These are phyloP conservation scores for Nymphalis urticae DNA, from an alignment of 2,888 invertebrate genomes.

Conservation along the genomic window DNA sequence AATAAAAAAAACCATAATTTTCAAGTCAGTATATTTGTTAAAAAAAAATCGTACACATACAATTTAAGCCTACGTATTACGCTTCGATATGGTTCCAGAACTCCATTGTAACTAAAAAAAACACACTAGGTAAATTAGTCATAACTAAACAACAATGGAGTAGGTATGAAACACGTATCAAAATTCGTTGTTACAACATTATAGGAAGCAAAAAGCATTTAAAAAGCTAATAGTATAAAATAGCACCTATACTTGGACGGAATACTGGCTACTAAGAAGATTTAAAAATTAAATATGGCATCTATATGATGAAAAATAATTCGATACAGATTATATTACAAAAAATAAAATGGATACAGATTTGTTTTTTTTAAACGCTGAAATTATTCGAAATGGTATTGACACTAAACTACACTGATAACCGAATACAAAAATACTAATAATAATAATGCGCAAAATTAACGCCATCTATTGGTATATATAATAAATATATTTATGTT, in stretches of 20 bases:
- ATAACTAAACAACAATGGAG: conserved; percentile 61
- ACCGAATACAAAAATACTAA: no score
- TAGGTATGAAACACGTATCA: conserved; percentile 78
- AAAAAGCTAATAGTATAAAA: conserved; percentile 44
- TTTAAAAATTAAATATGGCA: conserved; percentile 67
- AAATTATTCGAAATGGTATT: no score
- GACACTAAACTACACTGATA: no score
- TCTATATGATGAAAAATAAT: conserved; percentile 47
- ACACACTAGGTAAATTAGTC: conserved; percentile 50
- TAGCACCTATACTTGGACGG: conserved; percentile 72
- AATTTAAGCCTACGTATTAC: conserved; percentile 35
- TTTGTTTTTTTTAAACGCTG: not conserved
- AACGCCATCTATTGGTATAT: no score
- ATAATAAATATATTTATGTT: conserved; percentile 15
- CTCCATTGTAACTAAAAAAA: conserved; percentile 71
- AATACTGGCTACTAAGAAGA: conserved; percentile 53
- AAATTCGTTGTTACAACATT: conserved; percentile 66
- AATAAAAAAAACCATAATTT: conserved; percentile 50
- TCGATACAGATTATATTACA: conserved; percentile 19
- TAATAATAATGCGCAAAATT: no score
- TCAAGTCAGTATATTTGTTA: conserved; percentile 79
- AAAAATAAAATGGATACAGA: conserved; percentile 32
- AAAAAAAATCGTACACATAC: conserved; percentile 65
- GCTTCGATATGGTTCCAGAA: conserved; percentile 77
- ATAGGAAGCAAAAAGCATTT: conserved; percentile 43